Evolutionary conservation across 2,888 invertebrate species (phyloP).

Genomic region (Phlogophora meticulosa): DNA sequence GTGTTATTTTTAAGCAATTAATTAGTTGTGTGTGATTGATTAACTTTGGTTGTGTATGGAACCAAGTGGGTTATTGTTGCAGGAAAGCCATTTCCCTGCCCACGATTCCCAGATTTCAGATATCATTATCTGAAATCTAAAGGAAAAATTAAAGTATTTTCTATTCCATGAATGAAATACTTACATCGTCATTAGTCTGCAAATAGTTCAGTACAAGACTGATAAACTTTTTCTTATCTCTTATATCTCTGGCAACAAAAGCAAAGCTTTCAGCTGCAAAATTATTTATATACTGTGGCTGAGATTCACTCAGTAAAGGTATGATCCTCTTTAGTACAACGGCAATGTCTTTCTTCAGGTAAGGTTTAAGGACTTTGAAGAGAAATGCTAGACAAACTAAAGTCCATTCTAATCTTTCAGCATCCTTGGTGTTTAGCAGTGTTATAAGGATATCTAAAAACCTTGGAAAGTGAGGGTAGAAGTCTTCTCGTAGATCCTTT

Average conservation of each 20-base stretch:
- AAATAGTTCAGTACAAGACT: conserved; percentile 93
- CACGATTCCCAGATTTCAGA: too few relatives aligned
- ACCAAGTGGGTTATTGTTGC: too few relatives aligned
- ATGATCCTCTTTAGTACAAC: conserved; percentile 93
- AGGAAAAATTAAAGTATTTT: too few relatives aligned
- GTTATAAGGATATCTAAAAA: conserved; percentile 94
- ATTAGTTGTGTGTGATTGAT: too few relatives aligned
- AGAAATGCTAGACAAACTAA: conserved; percentile 97
- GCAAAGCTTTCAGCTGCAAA: conserved; percentile 99
- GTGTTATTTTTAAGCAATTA: too few relatives aligned
- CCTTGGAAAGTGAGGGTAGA: conserved; percentile 95
- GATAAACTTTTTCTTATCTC: conserved; percentile 94
- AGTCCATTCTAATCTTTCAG: conserved; percentile 96
- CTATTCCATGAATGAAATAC: conserved; percentile 74
- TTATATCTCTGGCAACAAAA: conserved; percentile 97
- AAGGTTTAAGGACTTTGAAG: conserved; percentile 97
- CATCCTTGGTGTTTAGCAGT: conserved; percentile 94
- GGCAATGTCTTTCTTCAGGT: conserved; percentile 95
- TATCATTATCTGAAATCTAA: too few relatives aligned
- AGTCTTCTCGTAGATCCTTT: conserved; percentile 96
- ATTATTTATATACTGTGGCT: conserved; percentile 96
- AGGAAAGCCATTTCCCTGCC: too few relatives aligned
- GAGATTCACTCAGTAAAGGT: conserved; percentile 94
- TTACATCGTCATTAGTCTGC: conserved; percentile 93
- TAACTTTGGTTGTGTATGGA: too few relatives aligned